Evolutionary conservation across 2,888 invertebrate species (phyloP).

Genomic region (Bellardia pandia): DNA sequence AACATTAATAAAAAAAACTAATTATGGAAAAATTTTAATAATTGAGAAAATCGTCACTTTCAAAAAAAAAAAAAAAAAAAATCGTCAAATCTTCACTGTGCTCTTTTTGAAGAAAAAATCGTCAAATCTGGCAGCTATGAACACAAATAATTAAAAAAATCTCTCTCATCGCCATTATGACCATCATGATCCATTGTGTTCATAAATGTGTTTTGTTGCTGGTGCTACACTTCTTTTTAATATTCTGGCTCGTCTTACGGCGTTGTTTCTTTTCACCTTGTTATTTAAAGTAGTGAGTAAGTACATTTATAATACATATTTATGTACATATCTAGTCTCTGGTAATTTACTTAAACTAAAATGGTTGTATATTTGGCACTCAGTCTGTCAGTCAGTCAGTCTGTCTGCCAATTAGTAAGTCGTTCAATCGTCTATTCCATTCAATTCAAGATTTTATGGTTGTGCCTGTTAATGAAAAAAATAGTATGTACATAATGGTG

Average conservation of each 20-base stretch:
- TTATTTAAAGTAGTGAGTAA: background rate
- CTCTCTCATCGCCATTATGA: background rate
- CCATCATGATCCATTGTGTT: conserved; percentile 3
- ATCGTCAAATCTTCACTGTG: no score
- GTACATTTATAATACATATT: background rate
- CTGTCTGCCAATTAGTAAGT: background rate
- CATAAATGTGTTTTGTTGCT: background rate
- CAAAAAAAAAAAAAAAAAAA: no score
- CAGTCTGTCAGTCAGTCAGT: background rate
- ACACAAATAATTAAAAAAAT: background rate
- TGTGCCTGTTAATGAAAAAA: conserved; percentile 3
- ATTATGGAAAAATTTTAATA: no score
- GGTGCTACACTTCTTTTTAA: background rate
- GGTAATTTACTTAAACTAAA: background rate
- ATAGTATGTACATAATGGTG: conserved; percentile 1
- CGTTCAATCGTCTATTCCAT: conserved; percentile 8
- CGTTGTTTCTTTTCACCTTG: background rate
- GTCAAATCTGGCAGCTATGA: background rate
- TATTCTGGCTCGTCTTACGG: background rate
- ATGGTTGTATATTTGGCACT: background rate
- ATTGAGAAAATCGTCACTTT: no score
- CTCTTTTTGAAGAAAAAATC: no score
- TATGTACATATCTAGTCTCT: background rate
- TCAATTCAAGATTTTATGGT: conserved; percentile 24
- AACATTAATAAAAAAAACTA: no score